phyloP scores from a whole-genome alignment of 2,113 vertebrate genomes.

The Platysternon megacephalum region DNA sequence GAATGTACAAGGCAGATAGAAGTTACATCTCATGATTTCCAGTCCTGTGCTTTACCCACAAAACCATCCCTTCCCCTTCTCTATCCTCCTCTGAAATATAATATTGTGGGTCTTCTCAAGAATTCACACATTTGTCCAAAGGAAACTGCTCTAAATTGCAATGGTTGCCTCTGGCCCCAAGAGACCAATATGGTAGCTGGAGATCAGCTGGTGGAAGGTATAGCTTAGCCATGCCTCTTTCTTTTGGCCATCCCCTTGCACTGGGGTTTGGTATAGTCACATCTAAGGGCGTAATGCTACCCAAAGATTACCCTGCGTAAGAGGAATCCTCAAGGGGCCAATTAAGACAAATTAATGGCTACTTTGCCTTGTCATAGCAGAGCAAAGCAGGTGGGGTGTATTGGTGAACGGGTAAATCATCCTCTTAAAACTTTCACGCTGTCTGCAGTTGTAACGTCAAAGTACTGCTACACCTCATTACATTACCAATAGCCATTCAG shows the following conservation, averaged over 20 bases:
- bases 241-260: background rate
- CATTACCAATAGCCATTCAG: background rate
- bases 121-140: background rate
- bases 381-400: background rate
- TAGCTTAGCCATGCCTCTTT: background rate
- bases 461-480: background rate
- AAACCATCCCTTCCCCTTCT: background rate
- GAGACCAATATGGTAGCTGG: background rate
- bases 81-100: background rate
- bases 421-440: background rate
- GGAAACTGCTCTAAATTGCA: background rate
- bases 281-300: background rate
- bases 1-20: slow-evolving; percentile 35
- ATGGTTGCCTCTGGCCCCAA: background rate
- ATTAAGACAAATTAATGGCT: background rate
- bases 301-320: background rate
- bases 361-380: background rate
- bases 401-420: background rate
- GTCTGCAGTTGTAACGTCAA: background rate
- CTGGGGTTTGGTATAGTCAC: accelerated
- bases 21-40: slow-evolving; percentile 48
- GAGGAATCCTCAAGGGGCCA: background rate
- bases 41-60: background rate
- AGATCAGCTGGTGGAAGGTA: background rate
- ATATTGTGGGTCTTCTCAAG: background rate